phyloP scores from a whole-genome alignment of 2,113 vertebrate genomes.

The Recurvirostra avosetta region DNA sequence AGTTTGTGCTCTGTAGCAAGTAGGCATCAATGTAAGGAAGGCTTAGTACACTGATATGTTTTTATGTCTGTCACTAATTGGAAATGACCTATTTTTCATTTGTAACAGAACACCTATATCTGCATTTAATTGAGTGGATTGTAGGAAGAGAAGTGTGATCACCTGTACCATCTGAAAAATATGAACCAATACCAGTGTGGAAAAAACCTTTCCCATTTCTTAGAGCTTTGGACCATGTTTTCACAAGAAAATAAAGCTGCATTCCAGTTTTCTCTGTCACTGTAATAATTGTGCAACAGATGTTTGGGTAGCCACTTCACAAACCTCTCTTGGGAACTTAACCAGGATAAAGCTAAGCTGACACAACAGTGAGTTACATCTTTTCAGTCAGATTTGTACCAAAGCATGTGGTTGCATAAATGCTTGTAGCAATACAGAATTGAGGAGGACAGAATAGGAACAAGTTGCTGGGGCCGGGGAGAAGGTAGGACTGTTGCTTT shows the following conservation, averaged over 20 bases:
- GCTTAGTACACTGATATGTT: not conserved
- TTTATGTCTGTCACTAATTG: not conserved
- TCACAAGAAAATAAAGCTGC: not conserved
- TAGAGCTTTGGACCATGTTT: not conserved
- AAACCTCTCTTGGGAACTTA: not conserved
- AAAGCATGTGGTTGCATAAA: fast-evolving
- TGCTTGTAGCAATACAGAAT: not conserved
- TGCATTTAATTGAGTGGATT: not conserved
- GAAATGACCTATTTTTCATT: not conserved
- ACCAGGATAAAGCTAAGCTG: not conserved
- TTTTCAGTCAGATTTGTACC: not conserved
- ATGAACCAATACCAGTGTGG: not conserved
- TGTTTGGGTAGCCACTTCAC: not conserved
- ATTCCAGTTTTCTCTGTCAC: not conserved
- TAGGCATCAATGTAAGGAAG: not conserved
- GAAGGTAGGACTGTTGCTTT: not conserved
- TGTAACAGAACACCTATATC: not conserved
- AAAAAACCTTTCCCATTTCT: not conserved
- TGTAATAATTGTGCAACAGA: not conserved
- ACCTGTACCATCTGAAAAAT: not conserved
- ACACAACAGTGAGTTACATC: not conserved
- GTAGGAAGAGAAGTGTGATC: not conserved
- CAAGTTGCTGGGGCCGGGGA: not conserved
- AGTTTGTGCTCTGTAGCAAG: not conserved
- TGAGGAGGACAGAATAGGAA: not conserved